Evolutionary conservation across 2,113 vertebrate genomes (phyloP).

Genomic region (Mystacornis crossleyi): DNA sequence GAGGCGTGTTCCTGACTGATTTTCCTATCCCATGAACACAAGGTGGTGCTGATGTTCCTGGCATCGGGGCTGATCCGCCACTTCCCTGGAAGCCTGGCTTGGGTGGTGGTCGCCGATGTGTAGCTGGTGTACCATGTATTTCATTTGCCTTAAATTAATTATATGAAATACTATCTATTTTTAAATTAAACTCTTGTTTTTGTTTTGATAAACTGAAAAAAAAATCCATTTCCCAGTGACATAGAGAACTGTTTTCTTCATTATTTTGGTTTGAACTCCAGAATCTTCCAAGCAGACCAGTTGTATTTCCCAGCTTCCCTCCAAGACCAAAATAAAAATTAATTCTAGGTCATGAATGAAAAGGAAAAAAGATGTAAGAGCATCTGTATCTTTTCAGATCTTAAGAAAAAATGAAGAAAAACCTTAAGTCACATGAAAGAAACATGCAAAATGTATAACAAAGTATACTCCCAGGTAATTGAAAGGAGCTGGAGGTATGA

Average conservation of each 20-base stretch:
- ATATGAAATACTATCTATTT: background rate
- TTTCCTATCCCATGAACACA: conserved; percentile 13
- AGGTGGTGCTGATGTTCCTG: conserved; percentile 68
- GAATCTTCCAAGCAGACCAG: background rate
- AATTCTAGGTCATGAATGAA: background rate
- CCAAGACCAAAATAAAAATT: background rate
- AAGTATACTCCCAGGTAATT: background rate
- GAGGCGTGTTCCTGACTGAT: background rate
- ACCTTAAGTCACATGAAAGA: background rate
- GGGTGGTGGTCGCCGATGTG: background rate
- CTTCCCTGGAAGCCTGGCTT: background rate
- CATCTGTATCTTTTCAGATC: background rate
- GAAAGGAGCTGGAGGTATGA: background rate
- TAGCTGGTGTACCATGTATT: background rate
- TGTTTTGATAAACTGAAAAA: background rate
- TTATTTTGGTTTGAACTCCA: background rate
- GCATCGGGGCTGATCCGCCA: background rate
- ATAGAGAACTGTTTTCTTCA: background rate
- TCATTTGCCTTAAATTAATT: background rate
- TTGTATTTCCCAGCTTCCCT: background rate
- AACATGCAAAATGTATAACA: background rate
- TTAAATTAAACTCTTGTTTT: background rate
- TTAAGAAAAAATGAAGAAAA: background rate
- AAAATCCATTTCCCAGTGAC: background rate
- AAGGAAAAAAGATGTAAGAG: background rate